These are phyloP conservation scores for Ethmia dodecea DNA, from an alignment of 2,888 invertebrate genomes.

Conservation along the genomic window DNA sequence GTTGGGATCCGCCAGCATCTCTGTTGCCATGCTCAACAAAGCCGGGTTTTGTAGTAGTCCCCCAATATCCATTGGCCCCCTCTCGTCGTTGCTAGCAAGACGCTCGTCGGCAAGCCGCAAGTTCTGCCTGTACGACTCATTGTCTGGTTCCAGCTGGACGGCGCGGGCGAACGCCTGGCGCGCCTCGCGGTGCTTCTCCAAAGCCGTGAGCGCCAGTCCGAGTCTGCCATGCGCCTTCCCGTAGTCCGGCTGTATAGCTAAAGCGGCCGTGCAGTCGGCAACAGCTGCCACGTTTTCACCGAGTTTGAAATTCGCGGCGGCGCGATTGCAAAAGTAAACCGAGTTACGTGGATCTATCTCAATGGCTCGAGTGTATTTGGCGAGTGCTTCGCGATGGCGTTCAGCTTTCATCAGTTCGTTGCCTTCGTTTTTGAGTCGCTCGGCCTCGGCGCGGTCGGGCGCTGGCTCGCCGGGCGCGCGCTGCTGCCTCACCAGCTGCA, in stretches of 20 bases:
- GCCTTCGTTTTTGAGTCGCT: constrained; percentile 91
- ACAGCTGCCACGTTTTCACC: constrained; percentile 91
- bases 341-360: constrained; percentile 91
- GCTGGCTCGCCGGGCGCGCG: constrained; percentile 25
- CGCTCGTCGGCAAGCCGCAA: constrained; percentile 88
- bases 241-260: constrained; percentile 93
- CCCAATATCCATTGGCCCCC: constrained; percentile 74
- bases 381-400: constrained; percentile 87
- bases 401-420: constrained; percentile 92
- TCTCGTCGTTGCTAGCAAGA: constrained; percentile 81
- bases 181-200: constrained; percentile 90
- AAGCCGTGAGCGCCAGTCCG: constrained; percentile 91
- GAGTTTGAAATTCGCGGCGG: constrained; percentile 95
- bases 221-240: constrained; percentile 96
- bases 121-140: constrained; percentile 93
- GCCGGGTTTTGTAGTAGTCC: constrained; percentile 88
- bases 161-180: constrained; percentile 92
- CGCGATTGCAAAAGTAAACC: constrained; percentile 97
- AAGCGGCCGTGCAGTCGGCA: constrained; percentile 92
- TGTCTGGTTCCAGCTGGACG: constrained; percentile 92
- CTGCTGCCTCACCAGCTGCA: constrained; percentile 43
- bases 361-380: constrained; percentile 93
- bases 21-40: constrained; percentile 89
- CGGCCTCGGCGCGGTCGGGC: constrained; percentile 82
- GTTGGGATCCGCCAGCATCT: constrained; percentile 90